Conservation (phyloP, 1,140 invertebrate genomes). For the Hestina assimilis region DNA sequence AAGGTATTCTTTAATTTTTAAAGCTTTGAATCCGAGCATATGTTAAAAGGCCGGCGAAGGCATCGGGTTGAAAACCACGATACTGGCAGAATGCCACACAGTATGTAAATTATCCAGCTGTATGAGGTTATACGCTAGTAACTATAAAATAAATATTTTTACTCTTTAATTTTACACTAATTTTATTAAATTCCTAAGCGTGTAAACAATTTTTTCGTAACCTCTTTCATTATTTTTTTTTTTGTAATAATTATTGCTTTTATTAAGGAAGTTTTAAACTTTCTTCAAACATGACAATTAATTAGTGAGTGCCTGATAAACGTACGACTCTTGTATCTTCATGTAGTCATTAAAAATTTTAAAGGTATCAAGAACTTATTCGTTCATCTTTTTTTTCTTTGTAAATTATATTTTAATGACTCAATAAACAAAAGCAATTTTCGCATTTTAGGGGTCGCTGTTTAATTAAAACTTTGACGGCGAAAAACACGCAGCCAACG, state of each 20-base stretch:
- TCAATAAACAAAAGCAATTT: conserved; percentile 29
- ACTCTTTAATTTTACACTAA: neutral
- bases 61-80: conserved; percentile 29
- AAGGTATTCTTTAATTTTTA: conserved; percentile 16
- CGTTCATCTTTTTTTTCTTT: conserved; percentile 16
- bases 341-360: conserved; percentile 3
- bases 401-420: conserved; percentile 24
- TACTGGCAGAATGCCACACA: conserved; percentile 27
- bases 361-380: neutral
- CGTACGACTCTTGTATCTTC: neutral
- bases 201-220: no score
- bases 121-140: conserved; percentile 10
- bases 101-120: conserved; percentile 29
- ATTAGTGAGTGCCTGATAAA: neutral
- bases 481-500: conserved; percentile 19
- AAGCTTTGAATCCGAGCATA: conserved; percentile 21
- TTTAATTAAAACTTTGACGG: conserved; percentile 30
- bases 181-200: no score
- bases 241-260: no score
- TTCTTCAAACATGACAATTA: neutral
- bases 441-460: conserved; percentile 23
- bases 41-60: conserved; percentile 11
- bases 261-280: neutral
- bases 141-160: neutral
- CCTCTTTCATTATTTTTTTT: no score